Conservation (phyloP, 2,797 vertebrate species). For the Scolopax rusticola region DNA sequence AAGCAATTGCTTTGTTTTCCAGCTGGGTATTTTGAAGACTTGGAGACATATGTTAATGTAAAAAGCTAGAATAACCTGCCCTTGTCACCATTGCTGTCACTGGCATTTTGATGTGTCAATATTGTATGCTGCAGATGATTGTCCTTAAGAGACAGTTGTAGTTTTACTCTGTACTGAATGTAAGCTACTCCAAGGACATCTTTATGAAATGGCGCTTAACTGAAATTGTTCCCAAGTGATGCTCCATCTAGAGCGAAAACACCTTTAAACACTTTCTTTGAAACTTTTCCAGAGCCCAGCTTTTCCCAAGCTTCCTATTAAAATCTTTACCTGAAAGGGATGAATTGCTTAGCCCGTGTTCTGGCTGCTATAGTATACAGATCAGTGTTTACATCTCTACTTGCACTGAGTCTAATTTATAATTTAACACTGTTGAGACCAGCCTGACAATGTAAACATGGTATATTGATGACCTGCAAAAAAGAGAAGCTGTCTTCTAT, state of each 20-base stretch:
- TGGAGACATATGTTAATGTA: background rate
- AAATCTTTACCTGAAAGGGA: conserved; percentile 53
- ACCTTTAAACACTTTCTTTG: conserved; percentile 71
- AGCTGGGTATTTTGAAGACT: conserved; percentile 45
- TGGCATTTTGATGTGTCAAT: conserved; percentile 42
- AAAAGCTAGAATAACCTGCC: conserved; percentile 39
- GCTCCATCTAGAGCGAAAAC: conserved; percentile 52
- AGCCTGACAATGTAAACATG: conserved; percentile 65
- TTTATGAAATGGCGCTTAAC: conserved; percentile 34
- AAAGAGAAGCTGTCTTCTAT: conserved; percentile 66
- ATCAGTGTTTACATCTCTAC: conserved; percentile 57
- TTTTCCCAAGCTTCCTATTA: conserved; percentile 59
- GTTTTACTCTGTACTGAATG: conserved; percentile 8
- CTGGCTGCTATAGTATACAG: conserved; percentile 25
- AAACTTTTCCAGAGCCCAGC: conserved; percentile 69
- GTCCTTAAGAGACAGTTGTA: conserved; percentile 28
- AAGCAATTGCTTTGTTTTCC: conserved; percentile 52
- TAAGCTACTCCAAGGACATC: conserved; percentile 70
- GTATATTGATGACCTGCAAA: conserved; percentile 71
- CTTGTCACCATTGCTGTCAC: conserved; percentile 26
- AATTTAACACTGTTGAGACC: conserved; percentile 69
- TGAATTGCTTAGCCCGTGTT: background rate
- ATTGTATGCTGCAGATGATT: background rate
- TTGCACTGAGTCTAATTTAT: conserved; percentile 54
- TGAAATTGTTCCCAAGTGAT: conserved; percentile 75